Evolutionary conservation across 1,140 invertebrate species (phyloP), one percentile per base, ranked within the genome.

Genomic region (Papilio xuthus): DNA sequence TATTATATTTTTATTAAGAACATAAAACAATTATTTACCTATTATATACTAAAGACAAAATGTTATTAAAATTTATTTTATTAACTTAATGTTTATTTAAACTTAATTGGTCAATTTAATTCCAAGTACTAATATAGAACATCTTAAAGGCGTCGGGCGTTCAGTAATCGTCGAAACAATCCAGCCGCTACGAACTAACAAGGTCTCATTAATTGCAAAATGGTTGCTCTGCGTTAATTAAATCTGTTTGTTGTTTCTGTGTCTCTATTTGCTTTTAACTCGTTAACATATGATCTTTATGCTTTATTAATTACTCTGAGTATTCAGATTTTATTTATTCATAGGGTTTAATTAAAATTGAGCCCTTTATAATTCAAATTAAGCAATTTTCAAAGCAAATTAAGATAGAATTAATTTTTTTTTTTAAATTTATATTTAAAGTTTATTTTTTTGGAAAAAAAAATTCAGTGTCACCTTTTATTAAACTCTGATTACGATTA

Each of bases 221-320:
- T 20, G 56, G 20, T 60, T 60, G 56, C 56, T 60, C 56, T 26
- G 56, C 20, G 56, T 60, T 60, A 60, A 60, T 60, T 60, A 60
- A 60, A 60, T 60, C 56, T 60, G 56, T 60, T 60, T 60, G 23
- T 60, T 60, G 56, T 60, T 60, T 60, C 56, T 12, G 10, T 60
- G 56, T 60, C 56, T 60, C 56, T 60, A 60, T 60, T 60, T 60
- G 56, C 56, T 60, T 60, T 60, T 26, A 60, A 60, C 20, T 60
- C 56, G 56, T 60, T 60, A 60, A 60, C 56, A 26, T 60, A 60
- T 60, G 56, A 60, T 60, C 56, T 60, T 60, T 60, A 60, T 60
- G 56, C 20, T 60, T 23, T 23, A 26, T 60, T 60, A 60, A 60
- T 60, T 60, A 60, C 9, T 60, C 0, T 23, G 3, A 12, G 56